Evolutionary conservation across 2,888 invertebrate species (phyloP).

Genomic region (Acronicta aceris): DNA sequence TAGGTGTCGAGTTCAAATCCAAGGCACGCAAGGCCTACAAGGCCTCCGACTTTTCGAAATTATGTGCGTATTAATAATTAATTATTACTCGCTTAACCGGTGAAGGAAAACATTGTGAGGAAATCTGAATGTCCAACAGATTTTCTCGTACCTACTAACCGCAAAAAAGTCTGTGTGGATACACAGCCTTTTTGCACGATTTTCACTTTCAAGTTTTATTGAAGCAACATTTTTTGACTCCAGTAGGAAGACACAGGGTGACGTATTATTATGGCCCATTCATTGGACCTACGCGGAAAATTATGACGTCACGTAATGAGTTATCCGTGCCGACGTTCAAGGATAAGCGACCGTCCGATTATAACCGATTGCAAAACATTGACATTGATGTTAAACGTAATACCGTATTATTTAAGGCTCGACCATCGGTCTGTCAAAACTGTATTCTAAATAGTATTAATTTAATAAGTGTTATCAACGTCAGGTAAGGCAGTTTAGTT

Average conservation of each 20-base stretch:
- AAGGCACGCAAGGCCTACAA: too few species aligned
- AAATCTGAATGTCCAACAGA: too few species aligned
- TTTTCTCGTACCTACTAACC: too few species aligned
- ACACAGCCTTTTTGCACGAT: background rate
- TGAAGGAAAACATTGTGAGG: too few species aligned
- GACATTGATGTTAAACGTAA: constrained; percentile 42
- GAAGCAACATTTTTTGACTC: constrained; percentile 22
- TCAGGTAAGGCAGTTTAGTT: constrained; percentile 14
- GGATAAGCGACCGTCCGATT: constrained; percentile 21
- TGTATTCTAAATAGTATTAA: constrained; percentile 20
- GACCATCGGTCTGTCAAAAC: constrained; percentile 30
- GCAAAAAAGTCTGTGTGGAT: too few species aligned
- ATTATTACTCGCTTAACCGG: too few species aligned
- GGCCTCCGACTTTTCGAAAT: too few species aligned
- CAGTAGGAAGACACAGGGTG: constrained; percentile 29
- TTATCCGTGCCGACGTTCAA: constrained; percentile 36
- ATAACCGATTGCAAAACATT: constrained; percentile 44
- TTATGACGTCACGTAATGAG: constrained; percentile 42
- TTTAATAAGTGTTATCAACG: constrained; percentile 19
- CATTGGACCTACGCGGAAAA: constrained; percentile 22
- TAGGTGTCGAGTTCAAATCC: too few species aligned
- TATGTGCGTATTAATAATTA: too few species aligned
- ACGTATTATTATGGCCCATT: constrained; percentile 35
- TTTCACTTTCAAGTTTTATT: background rate
- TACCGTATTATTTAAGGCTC: constrained; percentile 17